Evolutionary conservation across 2,113 vertebrate genomes (phyloP).

Genomic region (Trachemys scripta): DNA sequence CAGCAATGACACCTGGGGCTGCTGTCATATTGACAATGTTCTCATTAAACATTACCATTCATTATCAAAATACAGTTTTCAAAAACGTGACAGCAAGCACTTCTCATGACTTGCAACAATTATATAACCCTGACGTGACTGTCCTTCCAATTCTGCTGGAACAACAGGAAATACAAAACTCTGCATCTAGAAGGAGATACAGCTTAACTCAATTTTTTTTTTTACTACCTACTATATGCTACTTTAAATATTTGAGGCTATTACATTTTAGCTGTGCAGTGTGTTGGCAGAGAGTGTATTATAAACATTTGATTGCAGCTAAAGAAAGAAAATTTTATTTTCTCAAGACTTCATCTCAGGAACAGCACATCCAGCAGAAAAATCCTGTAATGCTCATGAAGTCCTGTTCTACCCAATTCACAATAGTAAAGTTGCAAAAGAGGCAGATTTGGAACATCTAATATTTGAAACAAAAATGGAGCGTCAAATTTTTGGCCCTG

Average conservation of each 20-base stretch:
- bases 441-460: neutral
- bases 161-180: neutral
- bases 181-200: neutral
- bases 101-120: neutral
- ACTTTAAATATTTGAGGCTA: slow-evolving; percentile 6
- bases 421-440: neutral
- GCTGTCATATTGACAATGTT: slow-evolving; percentile 4
- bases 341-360: neutral
- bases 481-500: slow-evolving; percentile 25
- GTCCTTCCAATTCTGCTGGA: neutral
- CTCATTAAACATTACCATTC: slow-evolving; percentile 39
- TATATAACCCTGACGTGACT: neutral
- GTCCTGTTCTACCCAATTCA: slow-evolving; percentile 42
- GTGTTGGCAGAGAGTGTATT: neutral
- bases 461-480: slow-evolving; percentile 23
- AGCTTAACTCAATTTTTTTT: neutral
- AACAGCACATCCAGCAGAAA: slow-evolving; percentile 12
- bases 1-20: slow-evolving; percentile 39
- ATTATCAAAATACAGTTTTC: slow-evolving; percentile 40
- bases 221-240: neutral
- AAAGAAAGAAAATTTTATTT: slow-evolving; percentile 4
- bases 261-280: slow-evolving; percentile 15
- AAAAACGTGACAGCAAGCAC: slow-evolving; percentile 16
- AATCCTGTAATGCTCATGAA: slow-evolving; percentile 36
- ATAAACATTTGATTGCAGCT: neutral